Conservation (phyloP, 1,140 invertebrate genomes). For the Papilio glaucus region DNA sequence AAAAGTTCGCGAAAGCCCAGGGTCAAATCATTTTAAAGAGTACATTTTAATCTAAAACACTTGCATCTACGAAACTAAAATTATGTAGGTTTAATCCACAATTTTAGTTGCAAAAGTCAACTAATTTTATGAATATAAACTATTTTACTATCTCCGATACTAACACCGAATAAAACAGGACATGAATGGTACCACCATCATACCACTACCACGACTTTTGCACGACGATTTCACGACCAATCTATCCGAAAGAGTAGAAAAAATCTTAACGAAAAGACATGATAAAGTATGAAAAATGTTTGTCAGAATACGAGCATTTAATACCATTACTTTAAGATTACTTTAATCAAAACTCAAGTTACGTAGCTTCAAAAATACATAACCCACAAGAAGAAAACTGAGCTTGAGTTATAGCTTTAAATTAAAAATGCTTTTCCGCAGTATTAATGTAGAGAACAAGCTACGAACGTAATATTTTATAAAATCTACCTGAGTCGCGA, state of each 20-base stretch:
- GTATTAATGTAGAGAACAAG: background rate
- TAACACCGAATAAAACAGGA: no score
- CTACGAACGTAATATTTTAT: conserved; percentile 14
- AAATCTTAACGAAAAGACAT: background rate
- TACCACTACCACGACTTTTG: no score
- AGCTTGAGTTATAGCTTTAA: conserved; percentile 16
- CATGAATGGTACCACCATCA: no score
- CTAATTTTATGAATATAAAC: no score
- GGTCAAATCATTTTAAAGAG: no score
- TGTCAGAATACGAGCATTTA: background rate
- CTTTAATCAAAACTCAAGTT: background rate
- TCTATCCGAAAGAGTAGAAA: background rate
- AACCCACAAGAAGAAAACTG: background rate
- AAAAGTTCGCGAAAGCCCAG: no score
- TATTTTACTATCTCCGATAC: no score
- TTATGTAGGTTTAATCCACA: no score
- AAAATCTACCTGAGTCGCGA: background rate
- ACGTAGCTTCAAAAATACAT: background rate
- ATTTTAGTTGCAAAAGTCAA: no score
- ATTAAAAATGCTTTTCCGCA: conserved; percentile 9
- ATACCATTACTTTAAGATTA: background rate
- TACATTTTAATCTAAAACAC: no score
- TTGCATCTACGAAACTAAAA: no score
- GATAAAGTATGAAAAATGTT: background rate
- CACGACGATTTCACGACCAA: no score